Evolutionary conservation across 2,797 vertebrate genomes (phyloP).

Genomic region (Chelmon rostratus): DNA sequence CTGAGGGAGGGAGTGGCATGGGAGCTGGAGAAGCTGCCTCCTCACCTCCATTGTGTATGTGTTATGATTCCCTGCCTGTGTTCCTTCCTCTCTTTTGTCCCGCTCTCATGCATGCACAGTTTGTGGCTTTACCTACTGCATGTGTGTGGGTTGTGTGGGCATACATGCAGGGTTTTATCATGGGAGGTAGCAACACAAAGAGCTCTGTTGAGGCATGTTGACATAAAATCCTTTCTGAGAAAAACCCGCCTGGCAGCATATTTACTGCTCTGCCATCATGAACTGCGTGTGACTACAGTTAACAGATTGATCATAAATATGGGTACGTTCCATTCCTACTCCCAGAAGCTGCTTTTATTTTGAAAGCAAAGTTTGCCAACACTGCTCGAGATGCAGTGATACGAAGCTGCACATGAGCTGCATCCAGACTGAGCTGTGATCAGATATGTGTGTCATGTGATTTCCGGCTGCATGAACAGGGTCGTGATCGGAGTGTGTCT

Average conservation of each 20-base stretch:
- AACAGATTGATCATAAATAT: neutral
- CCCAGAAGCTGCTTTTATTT: neutral
- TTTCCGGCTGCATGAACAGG: slow-evolving; percentile 3
- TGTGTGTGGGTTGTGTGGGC: neutral
- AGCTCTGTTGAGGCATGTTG: slow-evolving; percentile 59
- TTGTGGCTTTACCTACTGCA: neutral
- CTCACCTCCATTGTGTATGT: neutral
- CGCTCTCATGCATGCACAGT: neutral
- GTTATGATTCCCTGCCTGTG: neutral
- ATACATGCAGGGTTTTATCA: neutral
- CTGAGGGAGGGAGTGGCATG: slow-evolving; percentile 58
- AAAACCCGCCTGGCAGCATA: slow-evolving; percentile 34
- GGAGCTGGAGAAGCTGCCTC: neutral
- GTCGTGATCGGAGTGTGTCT: neutral
- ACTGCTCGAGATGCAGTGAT: neutral
- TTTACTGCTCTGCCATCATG: slow-evolving; percentile 7
- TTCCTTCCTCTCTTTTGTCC: slow-evolving; percentile 8
- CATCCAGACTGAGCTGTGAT: neutral
- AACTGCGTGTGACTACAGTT: slow-evolving; percentile 19
- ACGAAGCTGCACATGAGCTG: neutral
- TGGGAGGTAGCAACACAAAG: slow-evolving; percentile 9
- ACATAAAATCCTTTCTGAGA: slow-evolving; percentile 5
- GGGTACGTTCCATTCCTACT: neutral
- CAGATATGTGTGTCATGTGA: slow-evolving; percentile 6
- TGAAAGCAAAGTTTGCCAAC: neutral